Evolutionary conservation across 1,140 invertebrate species (phyloP), one percentile per base, ranked within the genome.

Genomic region (Popillia japonica): DNA sequence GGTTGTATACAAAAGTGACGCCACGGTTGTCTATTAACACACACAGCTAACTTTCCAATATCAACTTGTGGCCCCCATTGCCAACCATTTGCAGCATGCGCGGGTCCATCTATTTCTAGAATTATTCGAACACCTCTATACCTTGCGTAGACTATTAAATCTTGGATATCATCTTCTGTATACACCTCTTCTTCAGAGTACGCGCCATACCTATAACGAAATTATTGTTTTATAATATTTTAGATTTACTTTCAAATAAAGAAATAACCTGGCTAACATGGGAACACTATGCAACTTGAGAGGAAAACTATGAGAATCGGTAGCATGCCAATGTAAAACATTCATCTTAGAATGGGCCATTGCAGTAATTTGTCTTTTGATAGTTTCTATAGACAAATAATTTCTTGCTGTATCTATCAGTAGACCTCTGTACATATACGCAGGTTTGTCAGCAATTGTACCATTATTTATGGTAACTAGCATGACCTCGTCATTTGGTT

Each of bases 301-400:
- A 0, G 95, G 95, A 85, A 96, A 96, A 83, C 94, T 95, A 79
- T 96, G 95, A 0, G 94, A 92, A 83, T 96, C 95, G 0, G 93
- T 94, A 0, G 93, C 90, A 82, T 96, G 95, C 94, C 95, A 96
- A 84, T 96, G 95, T 41, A 96, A 91, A 0, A 94, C 92, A 82
- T 97, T 97, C 79, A 97, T 85, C 86, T 97, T 97, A 22, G 91
- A 92, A 0, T 92, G 89, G 0, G 94, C 92, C 95, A 97, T 95
- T 3, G 90, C 95, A 81, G 96, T 93, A 0, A 96, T 87, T 2
- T 93, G 93, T 64, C 89, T 90, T 80, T 92, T 92, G 6, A 96
- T 89, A 4, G 87, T 85, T 0, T 88, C 85, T 64, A 95, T 82
- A 0, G 91, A 89, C 72, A 95, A 89, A 83, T 92, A 96, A 84